Conservation (phyloP, 2,113 vertebrate genomes). For the Perognathus longimembris region DNA sequence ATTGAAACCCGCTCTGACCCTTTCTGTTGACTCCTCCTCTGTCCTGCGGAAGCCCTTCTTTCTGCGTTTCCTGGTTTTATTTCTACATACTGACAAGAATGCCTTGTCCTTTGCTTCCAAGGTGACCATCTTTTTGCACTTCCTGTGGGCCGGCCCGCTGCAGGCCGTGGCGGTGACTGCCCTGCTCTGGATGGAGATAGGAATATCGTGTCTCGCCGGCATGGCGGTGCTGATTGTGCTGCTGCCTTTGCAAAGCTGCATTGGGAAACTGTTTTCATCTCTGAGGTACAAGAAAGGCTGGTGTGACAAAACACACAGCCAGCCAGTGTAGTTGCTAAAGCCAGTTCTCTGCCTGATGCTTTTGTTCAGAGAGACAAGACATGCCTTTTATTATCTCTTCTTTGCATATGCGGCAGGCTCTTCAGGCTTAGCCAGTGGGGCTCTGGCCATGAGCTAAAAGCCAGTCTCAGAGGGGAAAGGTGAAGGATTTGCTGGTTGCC, state of each 20-base stretch:
- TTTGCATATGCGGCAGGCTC: not conserved
- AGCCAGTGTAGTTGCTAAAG: not conserved
- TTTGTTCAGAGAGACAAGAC: not conserved
- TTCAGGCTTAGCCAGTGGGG: not conserved
- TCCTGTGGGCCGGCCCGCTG: conserved; percentile 94
- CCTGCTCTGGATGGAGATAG: conserved; percentile 95
- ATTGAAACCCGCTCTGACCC: rapidly evolving
- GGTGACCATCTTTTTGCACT: conserved; percentile 96
- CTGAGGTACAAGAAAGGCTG: conserved; percentile 88
- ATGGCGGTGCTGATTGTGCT: conserved; percentile 94
- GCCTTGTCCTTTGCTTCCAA: conserved; percentile 78
- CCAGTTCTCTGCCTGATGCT: not conserved
- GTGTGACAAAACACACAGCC: no score
- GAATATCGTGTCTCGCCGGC: conserved; percentile 94
- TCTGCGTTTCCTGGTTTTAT: rapidly evolving
- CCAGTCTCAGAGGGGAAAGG: not conserved
- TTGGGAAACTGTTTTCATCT: conserved; percentile 94
- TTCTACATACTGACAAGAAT: not conserved
- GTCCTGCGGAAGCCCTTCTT: not conserved
- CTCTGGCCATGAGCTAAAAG: not conserved
- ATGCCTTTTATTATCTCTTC: not conserved
- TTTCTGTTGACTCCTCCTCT: not conserved
- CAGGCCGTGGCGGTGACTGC: conserved; percentile 91
- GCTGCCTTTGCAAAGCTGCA: conserved; percentile 92
- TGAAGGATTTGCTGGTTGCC: not conserved